A percentile compares a stretch with the other conserved stretches of the same genome.
These are phyloP conservation scores for Neria commutata DNA, from an alignment of 2,888 invertebrate genomes.

Conservation along the genomic window DNA sequence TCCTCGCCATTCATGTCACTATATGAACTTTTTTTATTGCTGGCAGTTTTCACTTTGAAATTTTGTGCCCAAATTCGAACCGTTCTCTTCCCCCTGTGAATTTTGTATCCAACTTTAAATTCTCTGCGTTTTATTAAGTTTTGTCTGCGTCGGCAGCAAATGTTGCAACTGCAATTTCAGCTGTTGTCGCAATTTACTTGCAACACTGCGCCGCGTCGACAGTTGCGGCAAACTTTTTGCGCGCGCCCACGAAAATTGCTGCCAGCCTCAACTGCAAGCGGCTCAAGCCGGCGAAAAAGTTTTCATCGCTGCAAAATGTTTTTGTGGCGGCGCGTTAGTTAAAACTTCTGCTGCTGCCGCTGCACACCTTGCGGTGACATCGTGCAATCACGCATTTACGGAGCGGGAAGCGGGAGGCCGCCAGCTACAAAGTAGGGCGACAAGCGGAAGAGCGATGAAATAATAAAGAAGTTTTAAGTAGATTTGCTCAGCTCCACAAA, in stretches of 20 bases:
- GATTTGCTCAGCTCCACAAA: conserved; percentile 4
- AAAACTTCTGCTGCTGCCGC: background rate
- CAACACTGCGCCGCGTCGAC: background rate
- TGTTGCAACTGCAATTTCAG: conserved; percentile 14
- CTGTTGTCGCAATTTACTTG: conserved; percentile 2
- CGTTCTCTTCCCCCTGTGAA: background rate
- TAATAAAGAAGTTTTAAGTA: conserved; percentile 16
- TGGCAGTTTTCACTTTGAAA: too few relatives aligned
- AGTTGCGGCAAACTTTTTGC: conserved; percentile 15
- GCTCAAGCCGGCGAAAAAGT: too few relatives aligned
- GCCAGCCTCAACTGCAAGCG: too few relatives aligned
- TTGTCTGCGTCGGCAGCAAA: conserved; percentile 1
- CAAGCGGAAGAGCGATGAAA: background rate
- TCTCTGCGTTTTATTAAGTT: too few relatives aligned
- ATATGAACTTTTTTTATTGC: too few relatives aligned
- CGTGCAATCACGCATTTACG: background rate
- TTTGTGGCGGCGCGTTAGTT: background rate
- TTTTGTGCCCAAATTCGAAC: too few relatives aligned
- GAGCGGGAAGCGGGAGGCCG: too few relatives aligned
- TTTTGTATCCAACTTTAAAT: background rate
- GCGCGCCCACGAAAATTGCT: too few relatives aligned
- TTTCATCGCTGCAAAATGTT: too few relatives aligned
- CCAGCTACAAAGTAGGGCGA: background rate
- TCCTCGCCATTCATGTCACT: too few relatives aligned
- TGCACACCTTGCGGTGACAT: background rate